A percentile compares a stretch with the other conserved stretches of the same genome.
Evolutionary conservation across 1,140 invertebrate genomes (phyloP).

Genomic region (Argopecten irradians): DNA sequence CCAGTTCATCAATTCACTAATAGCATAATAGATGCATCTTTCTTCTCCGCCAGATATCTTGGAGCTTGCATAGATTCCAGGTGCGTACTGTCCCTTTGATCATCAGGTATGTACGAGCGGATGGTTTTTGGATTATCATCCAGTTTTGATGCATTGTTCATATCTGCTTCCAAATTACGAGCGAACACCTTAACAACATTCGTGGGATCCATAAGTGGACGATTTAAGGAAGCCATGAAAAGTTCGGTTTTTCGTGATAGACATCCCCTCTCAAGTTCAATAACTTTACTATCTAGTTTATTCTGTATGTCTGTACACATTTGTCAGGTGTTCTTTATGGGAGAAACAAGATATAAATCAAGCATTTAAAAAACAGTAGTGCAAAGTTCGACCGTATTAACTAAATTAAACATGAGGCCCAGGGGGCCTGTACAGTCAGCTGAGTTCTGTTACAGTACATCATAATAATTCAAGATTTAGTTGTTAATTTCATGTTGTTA

Average conservation of each 20-base stretch:
- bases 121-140: background rate
- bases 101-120: slow-evolving; percentile 26
- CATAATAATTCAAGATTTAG: too few relatives aligned
- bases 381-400: too few relatives aligned
- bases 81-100: background rate
- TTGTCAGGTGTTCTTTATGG: slow-evolving; percentile 32
- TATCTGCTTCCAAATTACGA: slow-evolving; percentile 36
- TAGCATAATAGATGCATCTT: slow-evolving; percentile 38
- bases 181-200: slow-evolving; percentile 33
- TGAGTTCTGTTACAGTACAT: too few relatives aligned
- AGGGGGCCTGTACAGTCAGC: too few relatives aligned
- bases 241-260: background rate
- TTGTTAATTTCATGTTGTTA: too few relatives aligned
- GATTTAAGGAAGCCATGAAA: slow-evolving; percentile 16
- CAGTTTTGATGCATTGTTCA: slow-evolving; percentile 31
- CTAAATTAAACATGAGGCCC: too few relatives aligned
- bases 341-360: slow-evolving; percentile 25
- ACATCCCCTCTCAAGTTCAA: slow-evolving; percentile 27
- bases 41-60: slow-evolving; percentile 37
- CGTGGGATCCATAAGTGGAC: background rate
- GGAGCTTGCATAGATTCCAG: slow-evolving; percentile 36
- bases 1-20: slow-evolving; percentile 38
- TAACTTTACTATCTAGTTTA: background rate
- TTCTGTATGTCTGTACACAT: slow-evolving; percentile 29
- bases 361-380: slow-evolving; percentile 23